Percentiles rank a stretch among this genome's conserved stretches.
Evolutionary conservation across 2,888 invertebrate genomes (phyloP).

Genomic region (Trypoxylon attenuatum): DNA sequence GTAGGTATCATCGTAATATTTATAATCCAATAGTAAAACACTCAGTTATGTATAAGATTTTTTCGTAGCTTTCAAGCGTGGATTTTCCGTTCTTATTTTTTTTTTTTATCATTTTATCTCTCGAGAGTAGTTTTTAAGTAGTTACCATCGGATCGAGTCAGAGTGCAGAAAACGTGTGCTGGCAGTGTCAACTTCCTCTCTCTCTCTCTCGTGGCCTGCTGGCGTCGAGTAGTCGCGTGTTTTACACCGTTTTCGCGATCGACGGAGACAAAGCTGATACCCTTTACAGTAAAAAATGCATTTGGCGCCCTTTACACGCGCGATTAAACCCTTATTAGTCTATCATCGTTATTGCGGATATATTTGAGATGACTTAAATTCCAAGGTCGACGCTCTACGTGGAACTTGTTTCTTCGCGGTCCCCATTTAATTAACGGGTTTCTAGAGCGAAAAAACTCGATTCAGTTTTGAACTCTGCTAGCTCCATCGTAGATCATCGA

Average conservation of each 20-base stretch:
- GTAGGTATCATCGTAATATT: conserved; percentile 67
- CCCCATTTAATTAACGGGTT: too few species aligned
- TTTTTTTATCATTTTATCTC: not conserved
- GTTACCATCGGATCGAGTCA: conserved; percentile 42
- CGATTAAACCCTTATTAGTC: conserved; percentile 50
- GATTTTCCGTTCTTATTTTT: conserved; percentile 16
- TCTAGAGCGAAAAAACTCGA: too few species aligned
- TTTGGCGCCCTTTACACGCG: conserved; percentile 37
- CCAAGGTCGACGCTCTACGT: conserved; percentile 5
- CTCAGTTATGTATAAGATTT: conserved; percentile 65
- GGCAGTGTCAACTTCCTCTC: conserved; percentile 4
- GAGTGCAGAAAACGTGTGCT: conserved; percentile 32
- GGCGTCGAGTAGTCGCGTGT: not conserved
- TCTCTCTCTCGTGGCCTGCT: not conserved
- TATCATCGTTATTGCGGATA: conserved; percentile 50
- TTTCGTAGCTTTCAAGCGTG: conserved; percentile 57
- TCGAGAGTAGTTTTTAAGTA: conserved; percentile 25
- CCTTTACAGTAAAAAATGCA: conserved; percentile 50
- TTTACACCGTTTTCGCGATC: not conserved
- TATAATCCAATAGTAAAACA: conserved; percentile 67
- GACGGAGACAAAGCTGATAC: conserved; percentile 36
- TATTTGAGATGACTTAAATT: conserved; percentile 36
- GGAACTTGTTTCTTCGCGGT: conserved; percentile 1
- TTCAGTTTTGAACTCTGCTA: too few species aligned
- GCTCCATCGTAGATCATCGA: too few species aligned